These are phyloP conservation scores for Hydra vulgaris DNA, from an alignment of 30 jellyfish, hydroid and myxozoan species.

Conservation along the genomic window DNA sequence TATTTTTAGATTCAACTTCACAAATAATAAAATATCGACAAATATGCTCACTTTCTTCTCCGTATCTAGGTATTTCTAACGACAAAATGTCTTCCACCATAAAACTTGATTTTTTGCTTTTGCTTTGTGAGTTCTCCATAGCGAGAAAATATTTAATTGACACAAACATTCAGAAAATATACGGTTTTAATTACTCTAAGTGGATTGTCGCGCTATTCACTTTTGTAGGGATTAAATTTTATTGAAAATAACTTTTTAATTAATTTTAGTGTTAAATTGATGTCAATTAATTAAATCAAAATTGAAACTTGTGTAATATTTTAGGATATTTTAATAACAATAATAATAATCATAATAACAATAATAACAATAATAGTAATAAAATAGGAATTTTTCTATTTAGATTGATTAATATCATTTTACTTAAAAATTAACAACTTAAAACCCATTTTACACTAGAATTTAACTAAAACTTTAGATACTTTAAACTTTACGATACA, in stretches of 20 bases:
- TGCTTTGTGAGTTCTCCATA: not conserved
- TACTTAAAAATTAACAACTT: too few species aligned
- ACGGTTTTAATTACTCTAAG: not conserved
- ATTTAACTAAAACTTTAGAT: too few species aligned
- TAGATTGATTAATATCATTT: too few species aligned
- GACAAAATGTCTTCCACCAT: slow-evolving; percentile 29
- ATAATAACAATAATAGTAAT: too few species aligned
- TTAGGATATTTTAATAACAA: not conserved
- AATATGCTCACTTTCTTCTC: not conserved
- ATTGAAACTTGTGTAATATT: not conserved
- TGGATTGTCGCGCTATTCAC: not conserved
- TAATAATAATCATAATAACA: too few species aligned
- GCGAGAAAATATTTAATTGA: not conserved
- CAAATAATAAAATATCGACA: not conserved
- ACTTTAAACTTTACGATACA: too few species aligned
- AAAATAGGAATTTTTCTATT: too few species aligned
- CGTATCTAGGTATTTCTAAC: not conserved
- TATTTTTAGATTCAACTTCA: too few species aligned
- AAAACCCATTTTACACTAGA: too few species aligned
- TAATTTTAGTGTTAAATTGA: not conserved
- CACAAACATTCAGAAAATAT: not conserved
- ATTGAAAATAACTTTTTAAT: too few species aligned
- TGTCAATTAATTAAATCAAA: not conserved
- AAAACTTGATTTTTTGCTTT: slow-evolving; percentile 10
- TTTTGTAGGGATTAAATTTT: not conserved